These are phyloP conservation scores for Leguminivora glycinivorella DNA, from an alignment of 1,140 invertebrate species.

Conservation along the genomic window DNA sequence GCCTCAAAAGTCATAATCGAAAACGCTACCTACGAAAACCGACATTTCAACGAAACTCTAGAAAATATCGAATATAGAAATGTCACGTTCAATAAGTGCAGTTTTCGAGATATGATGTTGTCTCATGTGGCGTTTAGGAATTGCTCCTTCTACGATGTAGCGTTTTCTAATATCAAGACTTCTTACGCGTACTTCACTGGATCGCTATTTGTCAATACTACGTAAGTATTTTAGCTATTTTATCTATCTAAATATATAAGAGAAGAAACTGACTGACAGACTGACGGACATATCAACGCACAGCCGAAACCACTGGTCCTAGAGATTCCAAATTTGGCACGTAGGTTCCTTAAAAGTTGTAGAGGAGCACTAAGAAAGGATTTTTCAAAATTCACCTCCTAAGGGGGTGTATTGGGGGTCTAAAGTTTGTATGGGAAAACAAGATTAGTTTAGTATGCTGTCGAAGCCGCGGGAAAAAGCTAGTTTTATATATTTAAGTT, in stretches of 20 bases:
- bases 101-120: constrained; percentile 72
- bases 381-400: too few relatives aligned
- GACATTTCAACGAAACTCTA: constrained; percentile 61
- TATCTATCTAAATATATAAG: constrained; percentile 26
- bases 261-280: too few relatives aligned
- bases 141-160: constrained; percentile 69
- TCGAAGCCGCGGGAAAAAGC: too few relatives aligned
- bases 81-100: constrained; percentile 67
- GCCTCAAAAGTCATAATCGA: constrained; percentile 42
- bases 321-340: too few relatives aligned
- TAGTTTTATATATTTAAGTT: too few relatives aligned
- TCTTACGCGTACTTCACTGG: constrained; percentile 68
- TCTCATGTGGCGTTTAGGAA: constrained; percentile 74
- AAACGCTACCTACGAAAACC: constrained; percentile 47
- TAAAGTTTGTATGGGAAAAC: too few relatives aligned
- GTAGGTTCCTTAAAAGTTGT: too few relatives aligned
- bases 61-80: constrained; percentile 69
- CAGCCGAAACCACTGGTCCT: too few relatives aligned
- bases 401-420: too few relatives aligned
- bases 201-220: constrained; percentile 66
- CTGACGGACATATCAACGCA: too few relatives aligned
- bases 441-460: too few relatives aligned
- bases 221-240: constrained; percentile 55
- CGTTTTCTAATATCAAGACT: constrained; percentile 73
- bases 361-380: too few relatives aligned